Evolutionary conservation across 2,797 vertebrate species (phyloP).

Genomic region (Gambusia yucatana): DNA sequence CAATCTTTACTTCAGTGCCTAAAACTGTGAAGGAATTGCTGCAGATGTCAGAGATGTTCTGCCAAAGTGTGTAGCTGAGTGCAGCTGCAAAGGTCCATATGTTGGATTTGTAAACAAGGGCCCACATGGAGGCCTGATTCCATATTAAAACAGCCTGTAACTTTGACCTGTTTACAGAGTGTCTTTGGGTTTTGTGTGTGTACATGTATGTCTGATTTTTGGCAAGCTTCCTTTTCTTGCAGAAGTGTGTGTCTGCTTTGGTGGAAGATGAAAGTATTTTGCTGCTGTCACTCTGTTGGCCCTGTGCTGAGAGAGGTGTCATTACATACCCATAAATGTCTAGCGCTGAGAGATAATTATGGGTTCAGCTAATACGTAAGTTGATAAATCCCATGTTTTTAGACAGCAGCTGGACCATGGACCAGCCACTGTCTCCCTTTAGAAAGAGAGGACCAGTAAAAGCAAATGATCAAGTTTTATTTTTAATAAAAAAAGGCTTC

Average conservation of each 20-base stretch:
- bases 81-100: constrained; percentile 36
- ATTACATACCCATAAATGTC: constrained; percentile 11
- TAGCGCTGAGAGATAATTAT: neutral
- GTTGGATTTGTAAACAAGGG: constrained; percentile 47
- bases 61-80: constrained; percentile 39
- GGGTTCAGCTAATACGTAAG: constrained; percentile 37
- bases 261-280: constrained; percentile 19
- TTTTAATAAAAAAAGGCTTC: neutral
- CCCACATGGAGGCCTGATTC: constrained; percentile 1
- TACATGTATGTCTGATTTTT: constrained; percentile 25
- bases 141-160: constrained; percentile 44
- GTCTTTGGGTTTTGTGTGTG: constrained; percentile 7
- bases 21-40: constrained; percentile 25
- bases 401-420: constrained; percentile 31
- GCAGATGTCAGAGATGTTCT: constrained; percentile 42
- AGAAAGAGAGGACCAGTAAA: constrained; percentile 13
- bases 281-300: constrained; percentile 8
- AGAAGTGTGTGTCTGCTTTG: constrained; percentile 3
- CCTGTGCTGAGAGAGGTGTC: constrained; percentile 9
- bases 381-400: constrained; percentile 48
- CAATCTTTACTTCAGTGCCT: constrained; percentile 30
- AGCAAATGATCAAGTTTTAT: neutral
- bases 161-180: constrained; percentile 49
- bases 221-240: constrained; percentile 19
- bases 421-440: neutral